phyloP scores from a whole-genome alignment of 2,888 invertebrate species.

The Aplocera efformata region DNA sequence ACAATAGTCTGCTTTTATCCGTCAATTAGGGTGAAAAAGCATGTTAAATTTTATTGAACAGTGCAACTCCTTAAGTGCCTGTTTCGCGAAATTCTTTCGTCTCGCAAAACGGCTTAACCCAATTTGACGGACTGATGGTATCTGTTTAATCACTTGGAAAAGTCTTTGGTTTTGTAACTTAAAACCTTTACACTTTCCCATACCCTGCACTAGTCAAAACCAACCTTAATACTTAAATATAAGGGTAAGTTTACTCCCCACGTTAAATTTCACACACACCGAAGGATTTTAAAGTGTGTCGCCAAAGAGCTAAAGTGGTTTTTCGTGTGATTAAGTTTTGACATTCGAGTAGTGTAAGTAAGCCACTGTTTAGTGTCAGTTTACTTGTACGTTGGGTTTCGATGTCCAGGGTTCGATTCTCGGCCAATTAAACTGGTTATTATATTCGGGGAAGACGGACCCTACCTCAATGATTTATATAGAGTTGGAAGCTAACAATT shows the following conservation, averaged over 20 bases:
- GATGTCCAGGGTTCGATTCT: conserved; percentile 64
- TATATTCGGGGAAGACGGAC: conserved; percentile 42
- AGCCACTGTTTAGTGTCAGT: conserved; percentile 72
- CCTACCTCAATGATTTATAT: conserved; percentile 10
- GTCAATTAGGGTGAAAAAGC: too few species aligned
- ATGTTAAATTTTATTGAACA: too few species aligned
- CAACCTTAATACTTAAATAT: conserved; percentile 16
- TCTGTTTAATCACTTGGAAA: conserved; percentile 70
- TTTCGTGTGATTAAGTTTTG: conserved; percentile 30
- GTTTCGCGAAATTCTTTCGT: conserved; percentile 44
- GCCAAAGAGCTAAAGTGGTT: conserved; percentile 27
- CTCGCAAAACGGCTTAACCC: conserved; percentile 48
- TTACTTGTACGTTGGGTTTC: conserved; percentile 65
- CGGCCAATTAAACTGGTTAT: conserved; percentile 50
- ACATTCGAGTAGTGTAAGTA: conserved; percentile 48
- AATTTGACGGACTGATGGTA: conserved; percentile 68
- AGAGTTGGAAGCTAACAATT: not conserved
- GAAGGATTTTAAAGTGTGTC: conserved; percentile 25
- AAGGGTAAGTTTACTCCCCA: conserved; percentile 26
- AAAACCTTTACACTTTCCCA: conserved; percentile 46
- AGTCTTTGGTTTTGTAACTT: conserved; percentile 67
- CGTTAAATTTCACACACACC: fast-evolving
- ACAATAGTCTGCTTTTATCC: too few species aligned
- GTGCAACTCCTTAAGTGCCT: conserved; percentile 2
- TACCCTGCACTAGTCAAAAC: conserved; percentile 23